These are phyloP conservation scores for Proctacanthus coquilletti DNA, from an alignment of 1,140 invertebrate genomes.

Conservation along the genomic window DNA sequence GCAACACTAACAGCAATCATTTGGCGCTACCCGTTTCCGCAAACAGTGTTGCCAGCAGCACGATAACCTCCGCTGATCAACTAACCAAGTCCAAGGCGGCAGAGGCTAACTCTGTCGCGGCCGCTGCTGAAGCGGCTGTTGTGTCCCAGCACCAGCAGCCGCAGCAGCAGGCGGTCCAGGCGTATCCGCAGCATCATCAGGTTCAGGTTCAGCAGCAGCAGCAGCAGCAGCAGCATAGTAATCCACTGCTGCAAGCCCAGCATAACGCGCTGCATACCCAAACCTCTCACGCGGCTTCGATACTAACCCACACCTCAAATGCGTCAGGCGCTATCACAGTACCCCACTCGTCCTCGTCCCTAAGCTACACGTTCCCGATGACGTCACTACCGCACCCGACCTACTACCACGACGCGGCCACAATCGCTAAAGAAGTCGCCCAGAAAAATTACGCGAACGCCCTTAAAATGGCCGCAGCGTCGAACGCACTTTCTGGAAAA, in stretches of 20 bases:
- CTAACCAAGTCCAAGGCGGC: too few relatives aligned
- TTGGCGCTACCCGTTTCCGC: too few relatives aligned
- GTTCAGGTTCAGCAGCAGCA: slow-evolving; percentile 6
- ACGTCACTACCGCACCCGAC: too few relatives aligned
- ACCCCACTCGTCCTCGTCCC: slow-evolving; percentile 2
- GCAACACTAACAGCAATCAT: slow-evolving; percentile 8
- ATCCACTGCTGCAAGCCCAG: too few relatives aligned
- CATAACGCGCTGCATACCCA: too few relatives aligned
- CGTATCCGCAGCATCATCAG: slow-evolving; percentile 4
- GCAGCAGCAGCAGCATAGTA: slow-evolving; percentile 7
- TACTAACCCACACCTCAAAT: not conserved
- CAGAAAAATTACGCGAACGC: slow-evolving; percentile 61
- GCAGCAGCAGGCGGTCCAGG: too few relatives aligned
- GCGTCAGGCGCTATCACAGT: slow-evolving; percentile 16
- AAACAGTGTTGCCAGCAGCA: too few relatives aligned
- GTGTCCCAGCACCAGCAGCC: not conserved
- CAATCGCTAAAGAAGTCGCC: slow-evolving; percentile 56
- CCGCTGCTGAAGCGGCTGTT: not conserved
- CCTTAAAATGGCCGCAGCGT: slow-evolving; percentile 39
- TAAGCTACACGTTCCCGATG: slow-evolving; percentile 21
- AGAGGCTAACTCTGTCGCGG: too few relatives aligned
- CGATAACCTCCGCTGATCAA: too few relatives aligned
- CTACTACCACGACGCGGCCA: slow-evolving; percentile 36
- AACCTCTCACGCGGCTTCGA: slow-evolving; percentile 9
- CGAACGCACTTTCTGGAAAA: slow-evolving; percentile 12